Evolutionary conservation across 1,140 invertebrate species (phyloP).

Genomic region (Papilio polytes): DNA sequence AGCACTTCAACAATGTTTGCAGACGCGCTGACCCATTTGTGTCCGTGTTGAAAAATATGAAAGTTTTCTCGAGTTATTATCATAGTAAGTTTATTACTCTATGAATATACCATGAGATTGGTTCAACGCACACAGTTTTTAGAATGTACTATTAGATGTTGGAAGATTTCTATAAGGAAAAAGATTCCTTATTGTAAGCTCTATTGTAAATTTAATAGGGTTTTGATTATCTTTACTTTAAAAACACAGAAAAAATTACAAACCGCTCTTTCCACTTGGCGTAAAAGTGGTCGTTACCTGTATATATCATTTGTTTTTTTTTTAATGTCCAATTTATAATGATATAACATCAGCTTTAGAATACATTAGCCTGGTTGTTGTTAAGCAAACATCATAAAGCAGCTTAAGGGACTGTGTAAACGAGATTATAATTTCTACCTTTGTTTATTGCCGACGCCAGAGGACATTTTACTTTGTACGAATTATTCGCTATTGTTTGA

Average conservation of each 20-base stretch:
- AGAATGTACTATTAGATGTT: not conserved
- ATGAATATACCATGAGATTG: slow-evolving; percentile 15
- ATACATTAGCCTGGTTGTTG: slow-evolving; percentile 24
- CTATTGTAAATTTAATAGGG: too few species aligned
- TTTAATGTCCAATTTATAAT: not conserved
- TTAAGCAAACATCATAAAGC: slow-evolving; percentile 50
- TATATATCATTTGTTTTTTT: not conserved
- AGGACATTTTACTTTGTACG: slow-evolving; percentile 2
- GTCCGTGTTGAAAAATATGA: slow-evolving; percentile 16
- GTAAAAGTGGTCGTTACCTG: too few species aligned
- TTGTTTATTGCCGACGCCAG: slow-evolving; percentile 7
- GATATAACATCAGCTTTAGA: not conserved
- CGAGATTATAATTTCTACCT: slow-evolving; percentile 54
- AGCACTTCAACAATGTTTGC: slow-evolving; percentile 11
- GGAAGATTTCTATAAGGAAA: not conserved
- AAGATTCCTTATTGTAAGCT: not conserved
- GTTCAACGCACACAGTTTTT: not conserved
- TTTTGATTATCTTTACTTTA: too few species aligned
- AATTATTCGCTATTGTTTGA: slow-evolving; percentile 15
- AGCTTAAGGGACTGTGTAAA: slow-evolving; percentile 50
- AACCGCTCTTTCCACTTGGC: too few species aligned
- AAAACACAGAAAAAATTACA: too few species aligned
- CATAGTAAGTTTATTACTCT: not conserved
- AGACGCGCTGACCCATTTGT: slow-evolving; percentile 28
- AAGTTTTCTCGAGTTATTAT: not conserved